These are phyloP conservation scores for Chloroclystis v-ata DNA, from an alignment of 2,888 invertebrate genomes.

Conservation along the genomic window DNA sequence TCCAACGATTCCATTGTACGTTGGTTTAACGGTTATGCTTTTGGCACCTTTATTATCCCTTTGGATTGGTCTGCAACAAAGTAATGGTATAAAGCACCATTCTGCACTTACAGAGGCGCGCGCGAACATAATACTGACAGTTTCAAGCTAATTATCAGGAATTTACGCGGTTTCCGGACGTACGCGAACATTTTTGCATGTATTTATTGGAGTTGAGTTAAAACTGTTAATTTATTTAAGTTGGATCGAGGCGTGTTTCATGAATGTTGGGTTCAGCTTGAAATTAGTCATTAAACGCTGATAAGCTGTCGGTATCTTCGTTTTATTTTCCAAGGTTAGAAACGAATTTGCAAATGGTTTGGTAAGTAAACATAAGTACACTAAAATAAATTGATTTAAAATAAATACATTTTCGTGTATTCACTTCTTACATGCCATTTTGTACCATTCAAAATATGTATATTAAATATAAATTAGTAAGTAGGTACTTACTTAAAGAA, in stretches of 20 bases:
- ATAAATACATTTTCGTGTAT: too few relatives aligned
- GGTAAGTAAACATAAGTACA: too few relatives aligned
- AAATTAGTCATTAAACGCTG: not conserved
- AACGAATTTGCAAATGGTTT: not conserved
- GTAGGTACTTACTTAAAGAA: too few relatives aligned
- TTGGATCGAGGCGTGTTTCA: not conserved
- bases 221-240: not conserved
- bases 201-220: not conserved
- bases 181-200: constrained; percentile 13
- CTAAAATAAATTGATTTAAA: too few relatives aligned
- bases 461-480: too few relatives aligned
- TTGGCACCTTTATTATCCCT: constrained; percentile 86
- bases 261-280: not conserved
- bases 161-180: constrained; percentile 17
- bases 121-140: constrained; percentile 24
- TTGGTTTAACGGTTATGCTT: constrained; percentile 88
- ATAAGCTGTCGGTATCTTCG: not conserved
- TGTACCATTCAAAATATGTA: too few relatives aligned
- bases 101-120: constrained; percentile 17
- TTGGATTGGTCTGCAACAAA: constrained; percentile 67
- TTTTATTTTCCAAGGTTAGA: not conserved
- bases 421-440: too few relatives aligned
- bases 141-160: constrained; percentile 25
- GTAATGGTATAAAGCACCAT: constrained; percentile 23
- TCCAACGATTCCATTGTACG: constrained; percentile 87